A percentile compares a stretch with the other conserved stretches of the same genome.
Conservation (phyloP, 2,113 vertebrate genomes). For the Steatornis caripensis region DNA sequence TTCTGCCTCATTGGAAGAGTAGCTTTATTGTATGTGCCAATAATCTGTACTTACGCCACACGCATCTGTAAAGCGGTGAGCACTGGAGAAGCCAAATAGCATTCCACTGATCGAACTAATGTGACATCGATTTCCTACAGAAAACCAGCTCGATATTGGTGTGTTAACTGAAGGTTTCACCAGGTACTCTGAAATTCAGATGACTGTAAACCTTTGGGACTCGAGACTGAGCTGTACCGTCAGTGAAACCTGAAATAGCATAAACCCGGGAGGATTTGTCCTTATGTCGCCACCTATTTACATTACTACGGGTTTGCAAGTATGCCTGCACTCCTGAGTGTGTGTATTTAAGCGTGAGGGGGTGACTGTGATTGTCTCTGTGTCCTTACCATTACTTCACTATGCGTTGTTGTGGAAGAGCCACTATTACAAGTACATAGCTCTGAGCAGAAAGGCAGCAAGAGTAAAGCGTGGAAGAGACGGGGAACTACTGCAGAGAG, state of each 20-base stretch:
- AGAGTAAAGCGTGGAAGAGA: background rate
- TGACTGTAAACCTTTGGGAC: background rate
- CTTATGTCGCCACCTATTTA: background rate
- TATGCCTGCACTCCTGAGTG: background rate
- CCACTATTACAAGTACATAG: background rate
- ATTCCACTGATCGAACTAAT: background rate
- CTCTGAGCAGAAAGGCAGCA: background rate
- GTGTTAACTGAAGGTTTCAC: background rate
- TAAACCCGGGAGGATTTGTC: background rate
- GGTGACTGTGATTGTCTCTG: background rate
- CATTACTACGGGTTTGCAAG: background rate
- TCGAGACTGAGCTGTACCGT: background rate
- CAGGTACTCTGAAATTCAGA: background rate
- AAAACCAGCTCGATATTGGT: background rate
- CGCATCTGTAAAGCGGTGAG: background rate
- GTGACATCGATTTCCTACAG: background rate
- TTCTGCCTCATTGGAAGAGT: background rate
- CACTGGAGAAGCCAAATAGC: background rate
- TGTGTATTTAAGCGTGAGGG: background rate
- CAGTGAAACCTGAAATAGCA: background rate
- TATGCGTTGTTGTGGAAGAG: fast-evolving
- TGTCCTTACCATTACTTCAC: background rate
- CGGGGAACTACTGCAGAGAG: no score
- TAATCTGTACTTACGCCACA: background rate
- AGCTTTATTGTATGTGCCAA: background rate